Percentiles rank a stretch among this genome's conserved stretches.
These are phyloP conservation scores for Nymphalis c-album DNA, from an alignment of 2,888 invertebrate species.

Conservation along the genomic window DNA sequence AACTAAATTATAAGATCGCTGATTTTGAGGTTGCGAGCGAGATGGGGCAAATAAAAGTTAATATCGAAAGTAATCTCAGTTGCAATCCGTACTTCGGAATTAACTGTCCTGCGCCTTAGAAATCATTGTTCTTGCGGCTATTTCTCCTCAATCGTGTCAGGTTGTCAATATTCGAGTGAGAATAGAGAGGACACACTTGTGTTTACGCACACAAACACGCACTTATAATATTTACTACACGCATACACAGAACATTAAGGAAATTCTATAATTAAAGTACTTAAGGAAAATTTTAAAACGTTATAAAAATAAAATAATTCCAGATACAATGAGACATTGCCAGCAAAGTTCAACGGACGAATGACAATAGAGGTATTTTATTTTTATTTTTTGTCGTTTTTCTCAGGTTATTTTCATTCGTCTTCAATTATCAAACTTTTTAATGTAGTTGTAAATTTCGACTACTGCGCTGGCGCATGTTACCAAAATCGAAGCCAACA, in stretches of 20 bases:
- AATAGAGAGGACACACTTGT: no score
- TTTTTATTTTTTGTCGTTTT: not conserved
- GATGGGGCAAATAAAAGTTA: no score
- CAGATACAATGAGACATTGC: constrained; percentile 16
- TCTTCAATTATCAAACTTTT: constrained; percentile 3
- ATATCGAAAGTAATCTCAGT: no score
- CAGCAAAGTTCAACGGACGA: constrained; percentile 20
- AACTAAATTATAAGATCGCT: no score
- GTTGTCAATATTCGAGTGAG: no score
- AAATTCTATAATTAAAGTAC: constrained; percentile 3
- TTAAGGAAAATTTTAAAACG: constrained; percentile 15
- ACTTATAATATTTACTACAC: no score
- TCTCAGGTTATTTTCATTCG: constrained; percentile 11
- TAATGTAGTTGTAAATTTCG: constrained; percentile 13
- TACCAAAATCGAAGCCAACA: not conserved
- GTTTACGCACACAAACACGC: no score
- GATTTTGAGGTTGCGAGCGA: no score
- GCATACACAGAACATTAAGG: not conserved
- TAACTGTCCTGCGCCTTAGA: no score
- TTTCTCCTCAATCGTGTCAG: no score
- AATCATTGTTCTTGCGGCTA: no score
- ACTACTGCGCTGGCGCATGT: not conserved
- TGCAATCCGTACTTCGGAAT: no score
- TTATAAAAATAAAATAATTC: constrained; percentile 12
- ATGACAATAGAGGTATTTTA: constrained; percentile 12